Percentiles rank a stretch among this genome's conserved stretches.
These are phyloP conservation scores for Leucopsar rothschildi DNA, from an alignment of 2,113 vertebrate genomes.

Conservation along the genomic window DNA sequence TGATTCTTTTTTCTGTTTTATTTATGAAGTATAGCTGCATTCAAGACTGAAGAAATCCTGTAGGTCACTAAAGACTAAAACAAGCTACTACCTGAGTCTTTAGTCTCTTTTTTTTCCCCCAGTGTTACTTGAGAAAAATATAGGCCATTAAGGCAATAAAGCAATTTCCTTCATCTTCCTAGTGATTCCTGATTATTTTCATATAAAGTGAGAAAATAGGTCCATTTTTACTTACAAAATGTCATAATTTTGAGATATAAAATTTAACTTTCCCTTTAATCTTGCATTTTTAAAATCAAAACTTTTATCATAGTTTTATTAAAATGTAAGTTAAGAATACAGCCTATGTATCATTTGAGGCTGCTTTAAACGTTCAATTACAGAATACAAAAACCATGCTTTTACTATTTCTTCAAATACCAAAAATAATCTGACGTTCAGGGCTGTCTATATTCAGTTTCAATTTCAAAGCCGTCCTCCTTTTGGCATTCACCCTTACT, in stretches of 20 bases:
- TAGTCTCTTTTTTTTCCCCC: no score
- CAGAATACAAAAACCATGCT: rapidly evolving
- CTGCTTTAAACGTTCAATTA: neutral
- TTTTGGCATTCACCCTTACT: neutral
- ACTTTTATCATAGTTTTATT: neutral
- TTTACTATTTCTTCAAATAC: neutral
- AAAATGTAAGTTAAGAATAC: constrained; percentile 2
- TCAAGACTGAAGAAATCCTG: neutral
- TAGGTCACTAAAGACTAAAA: neutral
- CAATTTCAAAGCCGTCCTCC: neutral
- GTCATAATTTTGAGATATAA: neutral
- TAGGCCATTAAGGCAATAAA: neutral
- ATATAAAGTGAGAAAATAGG: neutral
- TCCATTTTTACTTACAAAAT: neutral
- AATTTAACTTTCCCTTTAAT: neutral
- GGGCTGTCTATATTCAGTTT: neutral
- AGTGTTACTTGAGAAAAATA: neutral
- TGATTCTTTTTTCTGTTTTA: neutral
- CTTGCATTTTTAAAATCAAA: neutral
- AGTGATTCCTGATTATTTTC: neutral
- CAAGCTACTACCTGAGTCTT: neutral
- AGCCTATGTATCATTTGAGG: neutral
- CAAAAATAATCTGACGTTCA: neutral
- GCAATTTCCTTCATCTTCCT: neutral
- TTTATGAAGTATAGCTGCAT: neutral